phyloP scores from a whole-genome alignment of 2,113 vertebrate genomes.

The Climacteris rufus region DNA sequence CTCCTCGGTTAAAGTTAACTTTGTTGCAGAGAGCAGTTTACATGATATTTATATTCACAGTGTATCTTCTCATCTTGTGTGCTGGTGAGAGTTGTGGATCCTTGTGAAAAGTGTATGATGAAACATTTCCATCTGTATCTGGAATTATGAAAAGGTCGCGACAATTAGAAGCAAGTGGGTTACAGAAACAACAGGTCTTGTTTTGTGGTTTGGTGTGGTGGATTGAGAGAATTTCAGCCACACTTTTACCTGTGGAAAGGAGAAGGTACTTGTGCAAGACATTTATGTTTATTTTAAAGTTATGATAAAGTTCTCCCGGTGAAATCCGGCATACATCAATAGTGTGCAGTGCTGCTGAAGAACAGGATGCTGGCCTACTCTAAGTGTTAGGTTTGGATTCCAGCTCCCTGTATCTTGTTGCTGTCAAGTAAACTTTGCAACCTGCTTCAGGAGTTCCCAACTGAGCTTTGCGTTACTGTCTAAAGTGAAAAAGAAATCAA shows the following conservation, averaged over 20 bases:
- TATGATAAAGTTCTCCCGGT: background rate
- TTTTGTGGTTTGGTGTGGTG: background rate
- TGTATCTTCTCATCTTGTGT: background rate
- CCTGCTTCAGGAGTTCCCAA: background rate
- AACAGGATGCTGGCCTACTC: background rate
- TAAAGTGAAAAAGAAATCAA: background rate
- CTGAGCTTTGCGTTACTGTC: background rate
- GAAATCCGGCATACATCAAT: background rate
- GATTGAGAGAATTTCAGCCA: background rate
- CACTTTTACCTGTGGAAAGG: background rate
- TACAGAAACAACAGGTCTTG: background rate
- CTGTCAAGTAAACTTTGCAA: background rate
- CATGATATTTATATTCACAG: background rate
- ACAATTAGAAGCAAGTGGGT: background rate
- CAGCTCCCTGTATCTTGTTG: background rate
- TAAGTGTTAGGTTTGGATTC: background rate
- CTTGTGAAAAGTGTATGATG: background rate
- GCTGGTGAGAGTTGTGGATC: background rate
- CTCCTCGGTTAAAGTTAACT: background rate
- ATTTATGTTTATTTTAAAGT: background rate
- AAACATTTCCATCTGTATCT: background rate
- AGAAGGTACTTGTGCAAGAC: background rate
- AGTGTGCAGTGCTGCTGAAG: background rate
- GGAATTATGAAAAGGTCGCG: background rate
- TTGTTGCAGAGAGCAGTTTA: background rate